Conservation (phyloP, 2,888 invertebrate genomes). For the Lithophane semibrunnea region DNA sequence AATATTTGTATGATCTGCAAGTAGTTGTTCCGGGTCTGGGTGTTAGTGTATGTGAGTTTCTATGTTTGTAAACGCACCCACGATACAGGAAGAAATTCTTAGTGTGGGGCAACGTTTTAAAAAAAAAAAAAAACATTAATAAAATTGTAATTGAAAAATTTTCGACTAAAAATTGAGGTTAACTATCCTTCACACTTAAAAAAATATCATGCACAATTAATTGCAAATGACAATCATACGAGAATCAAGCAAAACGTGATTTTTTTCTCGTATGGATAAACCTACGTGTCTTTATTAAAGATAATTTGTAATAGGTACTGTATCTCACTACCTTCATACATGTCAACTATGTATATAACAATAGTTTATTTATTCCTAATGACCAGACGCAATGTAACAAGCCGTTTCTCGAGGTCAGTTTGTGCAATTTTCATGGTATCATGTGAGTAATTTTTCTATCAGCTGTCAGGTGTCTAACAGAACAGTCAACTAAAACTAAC, state of each 20-base stretch:
- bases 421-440: slow-evolving; percentile 15
- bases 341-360: too few species aligned
- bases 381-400: neutral
- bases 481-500: neutral
- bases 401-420: neutral
- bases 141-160: too few species aligned
- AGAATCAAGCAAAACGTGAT: neutral
- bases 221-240: too few species aligned
- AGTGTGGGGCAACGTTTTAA: too few species aligned
- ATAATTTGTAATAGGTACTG: neutral
- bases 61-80: too few species aligned
- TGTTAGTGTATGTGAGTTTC: too few species aligned
- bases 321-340: too few species aligned
- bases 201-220: neutral
- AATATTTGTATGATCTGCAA: too few species aligned
- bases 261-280: neutral
- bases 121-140: too few species aligned
- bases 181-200: neutral
- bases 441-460: neutral
- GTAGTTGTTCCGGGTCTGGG: too few species aligned
- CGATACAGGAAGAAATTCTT: too few species aligned
- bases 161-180: too few species aligned
- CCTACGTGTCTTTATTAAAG: neutral
- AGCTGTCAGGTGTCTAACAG: neutral
- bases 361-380: neutral